Base-by-base conservation (phyloP, 2,888 invertebrate genomes). In the Cotesia congregata region DNA sequence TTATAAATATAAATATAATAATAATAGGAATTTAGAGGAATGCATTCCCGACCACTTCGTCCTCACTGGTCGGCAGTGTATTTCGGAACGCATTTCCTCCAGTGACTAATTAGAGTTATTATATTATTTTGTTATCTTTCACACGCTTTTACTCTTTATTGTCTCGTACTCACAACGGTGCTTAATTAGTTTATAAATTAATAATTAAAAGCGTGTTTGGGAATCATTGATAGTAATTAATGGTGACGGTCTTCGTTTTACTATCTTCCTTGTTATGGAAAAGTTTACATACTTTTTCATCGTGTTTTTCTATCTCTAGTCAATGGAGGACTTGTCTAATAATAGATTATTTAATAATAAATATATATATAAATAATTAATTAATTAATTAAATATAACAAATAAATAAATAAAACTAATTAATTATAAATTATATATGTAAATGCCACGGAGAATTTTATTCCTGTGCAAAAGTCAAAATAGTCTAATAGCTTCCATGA, bases 311-410 rank as follows among this genome's bases (percentile, higher is more conserved):
- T 80, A 82, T 81, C 83, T 87, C 83, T 87, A 89, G 89, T 88
- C 89, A 86, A 83, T 88, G 89, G 88, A 89, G 86, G 89, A 89
- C 87, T 89, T 86, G 88, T 83, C 82, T 83, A 83, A 82, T 82
- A 80, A 82, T 82, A 80, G 80, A 80, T 82, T 83, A 76, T 79
- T 83, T 84, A 82, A 81, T 79, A 79, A 75, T 75, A 71, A 69
- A 67, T 41, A 80, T 81, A 83, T 82, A 81, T 80, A 82, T 82
- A 80, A 81, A 80, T 82, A 83, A 76, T 79, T 83, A 84, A 82
- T 81, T 79, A 79, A 75, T 75, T 72, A 69, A 69, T 50, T 74
- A 74, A 50, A 71, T 70, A 69, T 62, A 67, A 20, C 38, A 65
- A 38, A 39, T 17, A 20, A 39, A 20, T 40, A 6, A 72, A 72